Conservation (phyloP, 2,113 vertebrate genomes). For the Cheirogaleus medius region DNA sequence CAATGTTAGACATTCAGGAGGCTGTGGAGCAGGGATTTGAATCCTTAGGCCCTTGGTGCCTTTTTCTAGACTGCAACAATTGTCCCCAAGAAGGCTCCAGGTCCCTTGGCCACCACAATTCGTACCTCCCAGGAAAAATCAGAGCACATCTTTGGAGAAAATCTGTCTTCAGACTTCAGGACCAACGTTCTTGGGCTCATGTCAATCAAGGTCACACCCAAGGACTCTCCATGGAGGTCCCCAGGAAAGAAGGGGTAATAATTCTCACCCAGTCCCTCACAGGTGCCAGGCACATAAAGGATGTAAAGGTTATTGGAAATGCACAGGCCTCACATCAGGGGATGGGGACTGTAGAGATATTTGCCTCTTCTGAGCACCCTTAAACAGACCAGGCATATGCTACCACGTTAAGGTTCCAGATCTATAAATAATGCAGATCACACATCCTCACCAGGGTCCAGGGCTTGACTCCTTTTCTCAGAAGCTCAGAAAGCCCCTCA, state of each 20-base stretch:
- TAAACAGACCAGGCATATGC: not conserved
- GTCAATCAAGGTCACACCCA: not conserved
- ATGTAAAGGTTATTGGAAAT: not conserved
- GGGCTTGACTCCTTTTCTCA: not conserved
- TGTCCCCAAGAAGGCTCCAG: not conserved
- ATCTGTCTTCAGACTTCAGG: not conserved
- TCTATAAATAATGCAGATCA: not conserved
- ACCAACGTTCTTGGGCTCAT: not conserved
- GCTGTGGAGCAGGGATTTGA: not conserved
- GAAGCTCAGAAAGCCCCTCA: not conserved
- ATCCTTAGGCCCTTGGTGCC: not conserved
- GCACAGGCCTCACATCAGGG: too few relatives aligned
- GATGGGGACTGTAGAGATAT: too few relatives aligned
- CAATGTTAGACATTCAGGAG: not conserved
- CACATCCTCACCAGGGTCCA: not conserved
- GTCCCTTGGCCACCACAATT: not conserved
- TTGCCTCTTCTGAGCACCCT: not conserved
- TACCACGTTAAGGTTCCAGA: not conserved
- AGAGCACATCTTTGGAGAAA: not conserved
- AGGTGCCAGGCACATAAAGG: not conserved
- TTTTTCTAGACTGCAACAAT: not conserved
- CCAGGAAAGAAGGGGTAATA: not conserved
- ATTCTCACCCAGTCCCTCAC: not conserved
- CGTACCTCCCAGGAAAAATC: not conserved
- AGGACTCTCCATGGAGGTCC: not conserved